These are phyloP conservation scores for Etheostoma cragini DNA, from an alignment of 2,113 vertebrate species.

Conservation along the genomic window DNA sequence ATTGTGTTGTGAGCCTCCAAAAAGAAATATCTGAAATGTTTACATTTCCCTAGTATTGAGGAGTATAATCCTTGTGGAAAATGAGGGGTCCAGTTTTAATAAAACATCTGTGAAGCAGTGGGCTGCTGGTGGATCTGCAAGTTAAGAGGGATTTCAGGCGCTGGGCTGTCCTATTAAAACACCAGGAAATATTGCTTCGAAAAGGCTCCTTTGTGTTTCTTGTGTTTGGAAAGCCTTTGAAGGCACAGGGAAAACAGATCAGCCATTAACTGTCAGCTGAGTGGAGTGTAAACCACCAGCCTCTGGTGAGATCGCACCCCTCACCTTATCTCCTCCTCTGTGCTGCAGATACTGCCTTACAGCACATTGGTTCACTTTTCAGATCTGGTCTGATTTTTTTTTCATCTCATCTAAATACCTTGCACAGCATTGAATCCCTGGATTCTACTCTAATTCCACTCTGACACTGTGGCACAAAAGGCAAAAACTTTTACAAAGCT, in stretches of 20 bases:
- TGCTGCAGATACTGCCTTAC: slow-evolving; percentile 35
- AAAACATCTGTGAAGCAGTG: slow-evolving; percentile 70
- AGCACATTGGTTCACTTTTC: slow-evolving; percentile 47
- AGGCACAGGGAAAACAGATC: slow-evolving; percentile 58
- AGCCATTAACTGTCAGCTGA: slow-evolving; percentile 69
- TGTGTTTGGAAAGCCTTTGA: slow-evolving; percentile 70
- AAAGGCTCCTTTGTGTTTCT: slow-evolving; percentile 61
- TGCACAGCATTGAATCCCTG: slow-evolving; percentile 7
- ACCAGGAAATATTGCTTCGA: slow-evolving; percentile 68
- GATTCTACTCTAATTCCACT: slow-evolving; percentile 9
- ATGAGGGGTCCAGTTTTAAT: slow-evolving; percentile 68
- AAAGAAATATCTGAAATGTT: slow-evolving; percentile 50
- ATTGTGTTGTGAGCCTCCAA: not conserved
- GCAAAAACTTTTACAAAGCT: slow-evolving; percentile 1
- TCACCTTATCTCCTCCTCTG: slow-evolving; percentile 51
- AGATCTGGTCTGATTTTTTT: slow-evolving; percentile 37
- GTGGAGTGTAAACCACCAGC: slow-evolving; percentile 51
- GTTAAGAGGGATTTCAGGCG: slow-evolving; percentile 57
- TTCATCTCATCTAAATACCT: slow-evolving; percentile 52
- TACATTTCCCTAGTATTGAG: slow-evolving; percentile 36
- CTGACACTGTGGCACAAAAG: not conserved
- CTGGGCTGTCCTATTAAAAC: slow-evolving; percentile 67
- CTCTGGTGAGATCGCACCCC: slow-evolving; percentile 54
- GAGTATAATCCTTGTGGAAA: slow-evolving; percentile 30
- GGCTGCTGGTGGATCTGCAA: slow-evolving; percentile 51